Evolutionary conservation across 2,888 invertebrate species (phyloP).

Genomic region (Heliconius ismenius): DNA sequence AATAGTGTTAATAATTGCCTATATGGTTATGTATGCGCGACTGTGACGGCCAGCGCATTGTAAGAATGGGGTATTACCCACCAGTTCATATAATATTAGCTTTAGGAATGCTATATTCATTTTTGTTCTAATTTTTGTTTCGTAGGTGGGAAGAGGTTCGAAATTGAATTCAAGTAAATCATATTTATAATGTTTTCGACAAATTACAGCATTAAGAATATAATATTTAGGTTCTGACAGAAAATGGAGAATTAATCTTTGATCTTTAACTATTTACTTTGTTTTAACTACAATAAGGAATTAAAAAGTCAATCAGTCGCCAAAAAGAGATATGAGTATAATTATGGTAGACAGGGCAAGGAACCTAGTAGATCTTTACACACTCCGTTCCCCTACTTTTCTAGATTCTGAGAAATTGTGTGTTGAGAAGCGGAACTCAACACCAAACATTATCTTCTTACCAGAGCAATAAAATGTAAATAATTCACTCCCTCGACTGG

Average conservation of each 20-base stretch:
- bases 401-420: neutral
- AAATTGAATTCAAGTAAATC: neutral
- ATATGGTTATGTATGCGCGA: conserved; percentile 40
- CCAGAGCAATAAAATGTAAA: neutral
- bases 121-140: neutral
- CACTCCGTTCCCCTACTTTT: neutral
- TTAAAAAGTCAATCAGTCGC: too few species aligned
- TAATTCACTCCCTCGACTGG: neutral
- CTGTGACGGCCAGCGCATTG: conserved; percentile 36
- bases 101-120: neutral
- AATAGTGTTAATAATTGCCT: conserved; percentile 70
- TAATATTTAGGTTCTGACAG: too few species aligned
- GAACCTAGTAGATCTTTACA: neutral
- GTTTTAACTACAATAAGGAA: too few species aligned
- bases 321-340: too few species aligned
- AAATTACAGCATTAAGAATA: too few species aligned
- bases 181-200: neutral
- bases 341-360: too few species aligned
- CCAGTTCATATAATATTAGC: conserved; percentile 1
- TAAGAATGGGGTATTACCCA: conserved; percentile 11
- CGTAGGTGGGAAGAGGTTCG: neutral
- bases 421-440: neutral
- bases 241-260: too few species aligned
- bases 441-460: neutral
- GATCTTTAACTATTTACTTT: too few species aligned